Base-by-base conservation (phyloP, 2,888 invertebrate genomes). In the Polietes domitor region DNA sequence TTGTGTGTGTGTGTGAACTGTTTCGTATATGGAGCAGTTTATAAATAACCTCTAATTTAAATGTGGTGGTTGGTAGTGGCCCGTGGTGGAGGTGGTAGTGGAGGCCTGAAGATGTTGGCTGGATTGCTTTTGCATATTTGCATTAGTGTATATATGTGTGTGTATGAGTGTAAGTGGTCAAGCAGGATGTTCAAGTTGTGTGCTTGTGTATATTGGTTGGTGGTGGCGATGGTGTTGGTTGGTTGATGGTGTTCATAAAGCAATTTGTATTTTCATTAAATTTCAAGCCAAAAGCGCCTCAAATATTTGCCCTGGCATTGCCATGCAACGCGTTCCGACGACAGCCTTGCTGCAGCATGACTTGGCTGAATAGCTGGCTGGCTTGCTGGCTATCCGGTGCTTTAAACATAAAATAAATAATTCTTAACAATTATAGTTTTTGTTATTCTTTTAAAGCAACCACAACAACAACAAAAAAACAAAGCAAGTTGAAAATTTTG, bases 41-140 rank as follows among this genome's bases (percentile, higher is more conserved):
- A 68, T 68, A 68, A 68, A 68, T 43, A 43, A 68, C 68, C n/a
- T 68, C 24, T 68, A 68, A 68, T 68, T 68, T 43, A 43, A 43
- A 68, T 43, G 68, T 43, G 68, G 68, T 68, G 12, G 19, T 9
- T 19, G 19, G 26, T 37, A 19, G 63, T 61, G 37, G 12, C n/a
- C n/a, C n/a, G n/a, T 68, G 24, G 43, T 24, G 24, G 43, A 24
- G 28, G 68, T 19, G 19, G 10, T 41, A n/a, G 43, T 24, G 24
- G 43, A 24, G 28, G 68, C 43, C 61, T n/a, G 61, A 68, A 68
- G 68, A 68, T 21, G 43, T 43, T 68, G 43, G 68, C 43, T 21
- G 5, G 15, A 5, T 17, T 17, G 12, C 15, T 10, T 63, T n/a
- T 63, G 17, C 37, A 32, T 17, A 17, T 63, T 17, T 63, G 63